Evolutionary conservation across 1,140 invertebrate genomes (phyloP).

Genomic region (Caerostris darwini): DNA sequence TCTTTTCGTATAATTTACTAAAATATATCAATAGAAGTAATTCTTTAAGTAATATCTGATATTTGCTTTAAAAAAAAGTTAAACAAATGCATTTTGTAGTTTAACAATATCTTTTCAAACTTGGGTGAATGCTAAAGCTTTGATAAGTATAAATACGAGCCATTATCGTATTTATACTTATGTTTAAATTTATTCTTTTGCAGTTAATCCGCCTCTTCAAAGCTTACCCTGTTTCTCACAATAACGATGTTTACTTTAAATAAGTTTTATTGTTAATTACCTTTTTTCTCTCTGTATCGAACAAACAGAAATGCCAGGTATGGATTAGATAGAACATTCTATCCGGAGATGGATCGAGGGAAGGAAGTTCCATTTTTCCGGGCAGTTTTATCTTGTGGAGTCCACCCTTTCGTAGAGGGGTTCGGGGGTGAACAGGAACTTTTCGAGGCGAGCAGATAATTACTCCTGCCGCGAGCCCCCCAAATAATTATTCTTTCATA

Average conservation of each 20-base stretch:
- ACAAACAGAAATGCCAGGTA: neutral
- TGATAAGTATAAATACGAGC: too few relatives aligned
- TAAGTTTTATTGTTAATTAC: slow-evolving; percentile 27
- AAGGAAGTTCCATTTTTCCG: slow-evolving; percentile 60
- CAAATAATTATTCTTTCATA: slow-evolving; percentile 78
- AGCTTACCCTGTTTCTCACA: slow-evolving; percentile 2
- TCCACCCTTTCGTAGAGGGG: neutral
- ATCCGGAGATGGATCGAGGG: neutral
- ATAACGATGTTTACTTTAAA: slow-evolving; percentile 8
- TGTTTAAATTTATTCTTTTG: neutral
- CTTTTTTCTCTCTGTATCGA: neutral
- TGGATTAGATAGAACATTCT: slow-evolving; percentile 7
- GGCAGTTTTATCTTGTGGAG: slow-evolving; percentile 48
- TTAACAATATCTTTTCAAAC: too few relatives aligned
- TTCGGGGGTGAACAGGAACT: neutral
- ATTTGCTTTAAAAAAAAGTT: too few relatives aligned
- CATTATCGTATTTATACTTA: neutral
- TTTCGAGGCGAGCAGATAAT: slow-evolving; percentile 43
- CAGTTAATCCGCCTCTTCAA: neutral
- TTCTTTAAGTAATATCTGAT: too few relatives aligned
- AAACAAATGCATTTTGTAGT: too few relatives aligned
- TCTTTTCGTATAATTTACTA: too few relatives aligned
- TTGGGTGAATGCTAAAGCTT: too few relatives aligned
- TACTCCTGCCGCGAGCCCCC: slow-evolving; percentile 9
- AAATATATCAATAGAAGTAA: too few relatives aligned